Evolutionary conservation across 2,113 vertebrate genomes (phyloP), one percentile per base, ranked within the genome.

Genomic region (Leiothrix lutea): DNA sequence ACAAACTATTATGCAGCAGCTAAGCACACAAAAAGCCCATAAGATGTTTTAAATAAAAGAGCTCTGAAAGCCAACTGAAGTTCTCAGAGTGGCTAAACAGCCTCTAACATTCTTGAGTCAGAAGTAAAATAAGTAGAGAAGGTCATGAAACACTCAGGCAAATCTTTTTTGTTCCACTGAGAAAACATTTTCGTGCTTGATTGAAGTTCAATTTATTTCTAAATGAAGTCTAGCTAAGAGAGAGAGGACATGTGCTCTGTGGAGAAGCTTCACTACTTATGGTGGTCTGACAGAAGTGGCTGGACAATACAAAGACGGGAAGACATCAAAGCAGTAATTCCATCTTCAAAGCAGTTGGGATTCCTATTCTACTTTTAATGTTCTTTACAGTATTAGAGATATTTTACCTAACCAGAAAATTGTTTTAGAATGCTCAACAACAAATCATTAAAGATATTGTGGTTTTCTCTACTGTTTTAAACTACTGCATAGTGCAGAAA

Each of bases 241-340:
- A 79, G 36, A 45, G 5, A 57, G 7, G 31, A 9, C 6, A 16
- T 0, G 0, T 11, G 29, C 25, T 54, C 5, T 24, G 11, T 16
- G 13, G 20, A 35, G 18, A 47, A 31, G 16, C 19, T 65, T 67
- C 35, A 33, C 50, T 45, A 13, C 9, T 51, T 47, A 36, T 10
- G 12, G 13, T 22, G 11, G 26, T 48, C 50, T 54, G 17, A 73
- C 4, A 33, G 9, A 72, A 94, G 47, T 16, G 21, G 24, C 24
- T 54, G 24, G 44, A 71, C 36, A 67, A 51, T 11, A 60, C 14
- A 14, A 75, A 16, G 19, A 31, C 54, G 45, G 22, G 21, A 91
- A 83, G 33, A 86, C 5, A 60, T 2, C 45, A 58, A 77, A 69
- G 19, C 13, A 50, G 8, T 26, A 80, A 77, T 54, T 73, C 16